A percentile compares a stretch with the other conserved stretches of the same genome.
These are phyloP conservation scores for Arctia plantaginis DNA, from an alignment of 2,888 invertebrate species.

Conservation along the genomic window DNA sequence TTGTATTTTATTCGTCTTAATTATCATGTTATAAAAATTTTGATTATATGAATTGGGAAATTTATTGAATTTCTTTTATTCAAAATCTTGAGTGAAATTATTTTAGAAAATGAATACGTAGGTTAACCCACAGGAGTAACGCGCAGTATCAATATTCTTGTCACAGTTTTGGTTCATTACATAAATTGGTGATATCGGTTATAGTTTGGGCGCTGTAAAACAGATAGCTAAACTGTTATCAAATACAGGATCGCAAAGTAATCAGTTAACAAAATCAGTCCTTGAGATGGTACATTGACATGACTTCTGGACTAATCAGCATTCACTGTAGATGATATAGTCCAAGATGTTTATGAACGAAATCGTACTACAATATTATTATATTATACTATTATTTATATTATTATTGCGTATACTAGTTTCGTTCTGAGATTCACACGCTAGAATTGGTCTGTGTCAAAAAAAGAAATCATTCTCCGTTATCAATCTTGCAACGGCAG, in stretches of 20 bases:
- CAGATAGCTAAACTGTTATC: not conserved
- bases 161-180: not conserved
- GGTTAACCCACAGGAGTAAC: slow-evolving; percentile 6
- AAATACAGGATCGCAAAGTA: not conserved
- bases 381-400: not conserved
- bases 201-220: not conserved
- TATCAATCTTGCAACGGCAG: not conserved
- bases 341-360: not conserved
- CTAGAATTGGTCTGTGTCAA: not conserved
- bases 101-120: slow-evolving; percentile 30
- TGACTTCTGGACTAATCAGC: not conserved
- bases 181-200: not conserved
- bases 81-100: slow-evolving; percentile 25
- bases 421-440: not conserved
- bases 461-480: not conserved
- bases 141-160: not conserved
- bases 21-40: slow-evolving; percentile 80
- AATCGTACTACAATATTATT: not conserved
- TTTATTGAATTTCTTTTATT: slow-evolving; percentile 51
- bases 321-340: not conserved
- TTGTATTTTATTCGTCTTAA: slow-evolving; percentile 78
- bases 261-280: not conserved
- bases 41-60: slow-evolving; percentile 78
- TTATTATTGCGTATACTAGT: not conserved
- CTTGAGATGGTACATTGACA: not conserved